Evolutionary conservation across 2,888 invertebrate species (phyloP), one percentile per base, ranked within the genome.

Genomic region (Halictus quadricinctus): DNA sequence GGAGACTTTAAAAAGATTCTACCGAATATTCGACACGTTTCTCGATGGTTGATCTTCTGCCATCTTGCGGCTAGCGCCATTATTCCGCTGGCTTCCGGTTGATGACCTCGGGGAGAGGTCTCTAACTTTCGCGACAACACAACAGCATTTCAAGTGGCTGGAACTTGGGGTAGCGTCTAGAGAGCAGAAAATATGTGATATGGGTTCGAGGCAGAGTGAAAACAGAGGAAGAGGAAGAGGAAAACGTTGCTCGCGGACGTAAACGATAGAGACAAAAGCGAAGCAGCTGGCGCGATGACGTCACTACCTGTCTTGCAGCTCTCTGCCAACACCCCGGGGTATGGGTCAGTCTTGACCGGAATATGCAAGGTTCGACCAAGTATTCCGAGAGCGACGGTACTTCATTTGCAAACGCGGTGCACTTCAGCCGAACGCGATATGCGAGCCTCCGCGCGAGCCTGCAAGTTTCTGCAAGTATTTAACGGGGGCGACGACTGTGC

Each of bases 241-340:
- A 66, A 29, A 70, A 12, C 41, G 43, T 54, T 18, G 48, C 3
- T 15, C 15, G n/a, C 13, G 1, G 41, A 15, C 64, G 12, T 15
- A 43, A 36, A 66, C 58, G 48, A 36, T 29, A 43, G 58, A 72
- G 79, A 87, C 85, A 88, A 91, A 89, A 89, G 89, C 87, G 87
- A 87, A 87, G 91, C 92, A 91, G 91, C 91, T 93, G 90, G 89
- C 41, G 83, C 84, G 89, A 85, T 93, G 93, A 93, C 93, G 93
- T 93, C 93, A 93, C 91, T 92, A 92, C 93, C 92, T 92, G 94
- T 93, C 93, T 91, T 91, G 86, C 92, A 89, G 36, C 91, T 92
- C 88, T 80, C 88, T 78, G 90, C 81, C 86, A 86, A 84, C 88
- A 90, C 91, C 90, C 84, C 84, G 83, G 91, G 93, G 91, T 93